Conservation (phyloP, 2,888 invertebrate species). For the Creontiades dilutus region DNA sequence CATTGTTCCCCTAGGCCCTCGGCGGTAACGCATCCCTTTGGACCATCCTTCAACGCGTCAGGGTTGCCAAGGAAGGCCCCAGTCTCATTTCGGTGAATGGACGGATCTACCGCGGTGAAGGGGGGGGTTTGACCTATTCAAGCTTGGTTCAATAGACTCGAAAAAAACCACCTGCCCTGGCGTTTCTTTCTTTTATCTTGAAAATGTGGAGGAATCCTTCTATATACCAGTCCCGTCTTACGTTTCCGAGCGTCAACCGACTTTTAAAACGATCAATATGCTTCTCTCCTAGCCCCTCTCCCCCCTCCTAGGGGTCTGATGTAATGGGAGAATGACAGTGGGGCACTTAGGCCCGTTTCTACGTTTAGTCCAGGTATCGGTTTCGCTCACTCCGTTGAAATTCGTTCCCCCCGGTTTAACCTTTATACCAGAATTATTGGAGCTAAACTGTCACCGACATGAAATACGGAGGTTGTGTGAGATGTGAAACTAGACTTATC, state of each 20-base stretch:
- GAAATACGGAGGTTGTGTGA: neutral
- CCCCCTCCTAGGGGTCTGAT: neutral
- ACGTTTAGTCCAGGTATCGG: slow-evolving; percentile 32
- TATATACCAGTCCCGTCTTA: slow-evolving; percentile 12
- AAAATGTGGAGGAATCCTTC: slow-evolving; percentile 18
- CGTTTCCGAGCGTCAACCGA: slow-evolving; percentile 32
- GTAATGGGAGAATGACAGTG: slow-evolving; percentile 22
- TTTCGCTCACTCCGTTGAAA: neutral
- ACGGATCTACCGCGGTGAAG: neutral
- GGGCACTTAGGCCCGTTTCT: slow-evolving; percentile 20
- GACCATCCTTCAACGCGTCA: slow-evolving; percentile 60
- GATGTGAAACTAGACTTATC: neutral
- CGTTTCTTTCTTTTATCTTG: slow-evolving; percentile 9
- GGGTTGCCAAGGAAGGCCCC: neutral
- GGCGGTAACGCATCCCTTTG: slow-evolving; percentile 40
- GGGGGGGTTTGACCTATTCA: slow-evolving; percentile 53
- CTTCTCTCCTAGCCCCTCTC: neutral
- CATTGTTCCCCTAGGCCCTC: neutral
- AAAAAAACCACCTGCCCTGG: slow-evolving; percentile 40
- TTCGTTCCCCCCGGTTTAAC: neutral
- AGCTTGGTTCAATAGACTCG: slow-evolving; percentile 35
- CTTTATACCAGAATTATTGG: slow-evolving; percentile 6
- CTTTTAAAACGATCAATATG: slow-evolving; percentile 16
- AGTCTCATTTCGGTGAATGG: slow-evolving; percentile 32
- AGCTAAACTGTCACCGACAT: neutral